phyloP scores from a whole-genome alignment of 1,140 invertebrate genomes.

The Diabrotica undecimpunctata region DNA sequence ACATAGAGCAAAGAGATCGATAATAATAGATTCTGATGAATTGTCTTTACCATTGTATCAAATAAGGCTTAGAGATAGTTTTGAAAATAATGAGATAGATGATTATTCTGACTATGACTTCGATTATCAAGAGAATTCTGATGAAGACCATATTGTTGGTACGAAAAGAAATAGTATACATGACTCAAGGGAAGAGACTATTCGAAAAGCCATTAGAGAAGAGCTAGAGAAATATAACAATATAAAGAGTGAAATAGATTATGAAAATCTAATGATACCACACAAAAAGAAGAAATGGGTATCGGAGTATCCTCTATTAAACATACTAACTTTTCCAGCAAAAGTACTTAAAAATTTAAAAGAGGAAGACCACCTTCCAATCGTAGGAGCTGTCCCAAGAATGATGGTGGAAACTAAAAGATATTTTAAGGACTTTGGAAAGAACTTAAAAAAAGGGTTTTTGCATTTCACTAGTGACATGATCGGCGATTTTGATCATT shows the following conservation, averaged over 20 bases:
- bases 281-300: background rate
- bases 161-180: background rate
- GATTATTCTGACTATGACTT: constrained; percentile 6
- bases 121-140: background rate
- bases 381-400: constrained; percentile 28
- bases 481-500: constrained; percentile 32
- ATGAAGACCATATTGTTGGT: background rate
- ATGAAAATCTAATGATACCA: background rate
- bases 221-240: constrained; percentile 21
- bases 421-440: constrained; percentile 31
- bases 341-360: constrained; percentile 27
- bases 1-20: constrained; percentile 18
- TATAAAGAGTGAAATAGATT: constrained; percentile 11
- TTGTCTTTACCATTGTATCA: constrained; percentile 25
- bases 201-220: constrained; percentile 25
- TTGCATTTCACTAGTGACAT: constrained; percentile 31
- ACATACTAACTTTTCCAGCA: constrained; percentile 29
- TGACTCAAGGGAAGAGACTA: constrained; percentile 8
- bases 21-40: constrained; percentile 27
- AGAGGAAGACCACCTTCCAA: constrained; percentile 22
- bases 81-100: constrained; percentile 14
- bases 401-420: constrained; percentile 27
- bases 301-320: constrained; percentile 26
- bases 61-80: constrained; percentile 19
- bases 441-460: constrained; percentile 29